Evolutionary conservation across 2,888 invertebrate species (phyloP), one percentile per base, ranked within the genome.

Genomic region (Venustoraphidia nigricollis): DNA sequence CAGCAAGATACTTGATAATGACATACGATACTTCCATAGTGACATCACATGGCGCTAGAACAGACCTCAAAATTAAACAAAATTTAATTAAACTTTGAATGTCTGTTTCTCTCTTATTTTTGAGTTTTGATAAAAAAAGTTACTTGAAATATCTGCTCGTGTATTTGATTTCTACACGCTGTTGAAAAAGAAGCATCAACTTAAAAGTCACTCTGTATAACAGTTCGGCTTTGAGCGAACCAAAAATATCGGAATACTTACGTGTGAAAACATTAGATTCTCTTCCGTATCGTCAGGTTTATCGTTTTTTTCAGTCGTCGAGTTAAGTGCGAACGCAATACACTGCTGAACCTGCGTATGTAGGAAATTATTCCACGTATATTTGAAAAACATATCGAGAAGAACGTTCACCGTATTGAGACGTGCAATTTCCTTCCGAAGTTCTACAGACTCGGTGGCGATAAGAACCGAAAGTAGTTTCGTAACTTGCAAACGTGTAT

Each of bases 351-450:
- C 85, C 71, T 91, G 88, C 56, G 84, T 84, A 69, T 96, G 95
- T 63, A 96, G 76, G 72, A 96, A 94, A 74, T 93, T 95, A 73
- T 96, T 95, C 85, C 91, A 84, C 54, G 82, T 78, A 71, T 86
- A 90, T 66, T 77, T 75, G 71, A 93, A 90, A 75, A 92, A 87
- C 68, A 95, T 75, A 66, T 91, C 85, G 76, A 93, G 69, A 59
- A 85, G 71, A 59, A 77, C 69, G 56, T 69, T 69, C 59, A 78
- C 73, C 39, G 77, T 79, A 53, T 76, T 76, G 47, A 63, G 53
- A 9, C 53, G 52, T 49, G 66, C 69, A 61, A 77, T 71, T 66
- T 83, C 82, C 61, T 75, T 71, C 62, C 82, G 75, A 58, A 93
- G 75, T 59, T 79, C 77, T 55, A 75, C 69, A 62, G 82, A 81